A percentile compares a stretch with the other conserved stretches of the same genome.
Evolutionary conservation across 2,797 vertebrate species (phyloP).

Genomic region (Karalla daura): DNA sequence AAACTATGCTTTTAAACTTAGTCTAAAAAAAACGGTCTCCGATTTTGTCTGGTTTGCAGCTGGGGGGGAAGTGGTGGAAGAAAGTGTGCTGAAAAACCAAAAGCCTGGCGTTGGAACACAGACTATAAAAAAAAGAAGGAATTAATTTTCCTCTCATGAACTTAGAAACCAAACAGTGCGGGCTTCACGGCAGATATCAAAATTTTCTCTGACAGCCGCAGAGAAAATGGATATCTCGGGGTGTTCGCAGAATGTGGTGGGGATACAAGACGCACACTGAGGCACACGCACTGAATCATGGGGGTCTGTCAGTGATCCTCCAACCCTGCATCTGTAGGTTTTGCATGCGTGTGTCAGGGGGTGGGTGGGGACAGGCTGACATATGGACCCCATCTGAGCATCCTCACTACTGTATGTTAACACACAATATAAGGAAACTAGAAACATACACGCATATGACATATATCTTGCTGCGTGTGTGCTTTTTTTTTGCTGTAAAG

Average conservation of each 20-base stretch:
- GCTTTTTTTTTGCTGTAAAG: constrained; percentile 10
- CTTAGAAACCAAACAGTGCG: constrained; percentile 29
- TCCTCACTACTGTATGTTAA: constrained; percentile 1
- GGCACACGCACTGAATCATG: constrained; percentile 6
- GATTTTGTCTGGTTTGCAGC: constrained; percentile 49
- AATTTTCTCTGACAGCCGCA: constrained; percentile 18
- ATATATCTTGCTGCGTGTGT: not conserved
- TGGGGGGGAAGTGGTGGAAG: constrained; percentile 46
- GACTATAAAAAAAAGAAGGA: constrained; percentile 11
- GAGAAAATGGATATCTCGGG: constrained; percentile 3
- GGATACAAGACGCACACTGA: not conserved
- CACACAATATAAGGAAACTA: constrained; percentile 40
- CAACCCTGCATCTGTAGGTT: not conserved
- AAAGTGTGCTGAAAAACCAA: constrained; percentile 11
- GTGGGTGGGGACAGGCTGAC: constrained; percentile 2
- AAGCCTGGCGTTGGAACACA: constrained; percentile 33
- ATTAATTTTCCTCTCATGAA: constrained; percentile 27
- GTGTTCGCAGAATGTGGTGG: not conserved
- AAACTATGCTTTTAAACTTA: not conserved
- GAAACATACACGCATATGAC: constrained; percentile 44
- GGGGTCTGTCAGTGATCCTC: constrained; percentile 3
- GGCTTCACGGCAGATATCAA: not conserved
- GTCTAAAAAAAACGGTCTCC: not conserved
- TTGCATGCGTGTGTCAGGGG: not conserved
- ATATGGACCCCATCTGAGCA: constrained; percentile 59